Conservation (phyloP, 2,797 vertebrate species). For the Sebastes melanostomus region DNA sequence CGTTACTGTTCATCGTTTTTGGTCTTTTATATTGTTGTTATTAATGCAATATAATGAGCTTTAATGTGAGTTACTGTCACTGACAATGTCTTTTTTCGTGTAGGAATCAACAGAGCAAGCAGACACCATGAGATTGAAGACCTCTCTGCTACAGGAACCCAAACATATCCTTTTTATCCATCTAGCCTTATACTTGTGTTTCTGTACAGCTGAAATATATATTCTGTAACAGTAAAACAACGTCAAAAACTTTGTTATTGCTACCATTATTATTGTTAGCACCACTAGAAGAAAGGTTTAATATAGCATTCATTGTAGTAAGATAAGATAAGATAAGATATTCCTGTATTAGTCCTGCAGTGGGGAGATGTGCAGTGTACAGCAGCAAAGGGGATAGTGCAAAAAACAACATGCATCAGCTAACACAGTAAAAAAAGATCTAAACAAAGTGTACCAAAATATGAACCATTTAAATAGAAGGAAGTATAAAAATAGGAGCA, state of each 20-base stretch:
- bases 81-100: slow-evolving; percentile 15
- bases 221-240: not conserved
- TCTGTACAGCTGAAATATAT: not conserved
- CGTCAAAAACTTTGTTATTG: not conserved
- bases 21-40: not conserved
- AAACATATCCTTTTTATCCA: slow-evolving; percentile 94
- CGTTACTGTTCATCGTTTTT: slow-evolving; percentile 36
- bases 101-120: slow-evolving; percentile 33
- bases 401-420: too few relatives aligned
- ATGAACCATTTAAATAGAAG: too few relatives aligned
- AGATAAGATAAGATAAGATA: too few relatives aligned
- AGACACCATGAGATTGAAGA: slow-evolving; percentile 92
- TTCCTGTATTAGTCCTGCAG: too few relatives aligned
- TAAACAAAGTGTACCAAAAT: too few relatives aligned
- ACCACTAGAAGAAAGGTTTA: not conserved
- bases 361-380: fast-evolving
- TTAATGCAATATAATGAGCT: not conserved
- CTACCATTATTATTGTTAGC: not conserved
- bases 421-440: too few relatives aligned
- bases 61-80: not conserved
- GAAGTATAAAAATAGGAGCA: too few relatives aligned
- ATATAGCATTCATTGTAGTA: not conserved
- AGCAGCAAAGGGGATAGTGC: too few relatives aligned
- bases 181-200: not conserved
- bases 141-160: slow-evolving; percentile 92